Percentiles rank a stretch among this genome's conserved stretches.
Evolutionary conservation across 2,888 invertebrate genomes (phyloP).

Genomic region (Mamestra brassicae): DNA sequence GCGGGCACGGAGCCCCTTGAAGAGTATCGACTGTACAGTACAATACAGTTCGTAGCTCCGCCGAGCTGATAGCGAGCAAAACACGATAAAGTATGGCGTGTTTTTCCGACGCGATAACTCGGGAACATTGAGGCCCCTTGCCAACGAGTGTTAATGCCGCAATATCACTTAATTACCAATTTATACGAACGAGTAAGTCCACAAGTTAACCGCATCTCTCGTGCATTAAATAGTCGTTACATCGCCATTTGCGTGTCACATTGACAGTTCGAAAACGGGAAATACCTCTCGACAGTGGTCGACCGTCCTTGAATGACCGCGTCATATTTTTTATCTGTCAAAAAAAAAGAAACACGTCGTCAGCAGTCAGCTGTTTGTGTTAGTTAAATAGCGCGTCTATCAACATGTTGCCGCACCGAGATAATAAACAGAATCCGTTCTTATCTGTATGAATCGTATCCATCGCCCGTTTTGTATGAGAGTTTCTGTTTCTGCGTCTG

Average conservation of each 20-base stretch:
- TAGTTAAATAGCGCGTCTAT: conserved; percentile 87
- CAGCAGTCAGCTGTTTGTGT: conserved; percentile 89
- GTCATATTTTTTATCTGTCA: conserved; percentile 88
- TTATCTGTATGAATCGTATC: conserved; percentile 50
- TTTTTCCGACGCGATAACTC: conserved; percentile 87
- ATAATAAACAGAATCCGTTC: conserved; percentile 60
- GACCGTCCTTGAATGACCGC: conserved; percentile 89
- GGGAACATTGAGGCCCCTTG: conserved; percentile 77
- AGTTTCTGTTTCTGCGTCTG: conserved; percentile 5
- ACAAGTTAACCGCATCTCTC: conserved; percentile 54
- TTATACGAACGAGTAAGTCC: conserved; percentile 40
- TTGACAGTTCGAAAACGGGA: conserved; percentile 83
- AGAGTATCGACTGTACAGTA: conserved; percentile 58
- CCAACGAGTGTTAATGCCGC: conserved; percentile 55
- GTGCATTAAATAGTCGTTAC: conserved; percentile 68
- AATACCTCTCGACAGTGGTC: conserved; percentile 83
- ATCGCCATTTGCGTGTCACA: conserved; percentile 74
- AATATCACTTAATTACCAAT: conserved; percentile 57
- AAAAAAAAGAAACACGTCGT: conserved; percentile 84
- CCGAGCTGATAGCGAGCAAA: conserved; percentile 84
- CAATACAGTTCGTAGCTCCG: conserved; percentile 72
- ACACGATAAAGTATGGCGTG: conserved; percentile 85
- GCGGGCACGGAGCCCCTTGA: conserved; percentile 52
- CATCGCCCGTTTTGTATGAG: conserved; percentile 68
- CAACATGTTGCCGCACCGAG: conserved; percentile 80